Evolutionary conservation across 1,140 invertebrate species (phyloP).

Genomic region (Drosophila lacertosa): DNA sequence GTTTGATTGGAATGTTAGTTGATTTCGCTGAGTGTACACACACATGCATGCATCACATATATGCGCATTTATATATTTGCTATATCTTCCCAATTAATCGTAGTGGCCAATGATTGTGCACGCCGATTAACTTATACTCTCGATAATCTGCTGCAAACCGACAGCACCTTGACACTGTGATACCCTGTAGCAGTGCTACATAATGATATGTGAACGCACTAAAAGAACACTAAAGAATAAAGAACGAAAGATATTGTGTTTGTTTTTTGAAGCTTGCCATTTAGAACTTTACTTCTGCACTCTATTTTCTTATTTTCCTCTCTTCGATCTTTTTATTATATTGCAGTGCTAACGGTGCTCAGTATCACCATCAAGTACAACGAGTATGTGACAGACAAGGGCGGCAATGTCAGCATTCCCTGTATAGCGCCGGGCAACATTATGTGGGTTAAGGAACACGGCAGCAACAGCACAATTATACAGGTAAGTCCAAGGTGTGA

Average conservation of each 20-base stretch:
- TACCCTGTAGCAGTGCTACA: neutral
- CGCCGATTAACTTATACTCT: neutral
- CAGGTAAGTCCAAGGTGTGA: constrained; percentile 50
- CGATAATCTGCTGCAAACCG: too few species aligned
- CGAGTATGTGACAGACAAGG: constrained; percentile 82
- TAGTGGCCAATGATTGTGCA: constrained; percentile 17
- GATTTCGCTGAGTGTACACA: neutral
- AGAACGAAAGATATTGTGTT: too few species aligned
- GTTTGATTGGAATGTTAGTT: too few species aligned
- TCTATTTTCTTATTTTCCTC: too few species aligned
- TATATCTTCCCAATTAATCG: constrained; percentile 53
- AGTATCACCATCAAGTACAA: constrained; percentile 83
- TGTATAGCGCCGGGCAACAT: constrained; percentile 77
- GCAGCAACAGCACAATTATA: constrained; percentile 73
- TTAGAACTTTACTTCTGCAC: too few species aligned
- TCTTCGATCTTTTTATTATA: neutral
- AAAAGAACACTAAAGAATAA: too few species aligned
- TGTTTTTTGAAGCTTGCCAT: too few species aligned
- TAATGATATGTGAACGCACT: neutral
- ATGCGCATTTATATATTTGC: neutral
- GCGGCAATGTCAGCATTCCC: constrained; percentile 81
- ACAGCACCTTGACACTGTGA: neutral
- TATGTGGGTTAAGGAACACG: constrained; percentile 82
- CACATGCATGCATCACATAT: too few species aligned
- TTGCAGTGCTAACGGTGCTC: constrained; percentile 81